Conservation (phyloP, 2,888 invertebrate genomes). For the Microchrysa polita region DNA sequence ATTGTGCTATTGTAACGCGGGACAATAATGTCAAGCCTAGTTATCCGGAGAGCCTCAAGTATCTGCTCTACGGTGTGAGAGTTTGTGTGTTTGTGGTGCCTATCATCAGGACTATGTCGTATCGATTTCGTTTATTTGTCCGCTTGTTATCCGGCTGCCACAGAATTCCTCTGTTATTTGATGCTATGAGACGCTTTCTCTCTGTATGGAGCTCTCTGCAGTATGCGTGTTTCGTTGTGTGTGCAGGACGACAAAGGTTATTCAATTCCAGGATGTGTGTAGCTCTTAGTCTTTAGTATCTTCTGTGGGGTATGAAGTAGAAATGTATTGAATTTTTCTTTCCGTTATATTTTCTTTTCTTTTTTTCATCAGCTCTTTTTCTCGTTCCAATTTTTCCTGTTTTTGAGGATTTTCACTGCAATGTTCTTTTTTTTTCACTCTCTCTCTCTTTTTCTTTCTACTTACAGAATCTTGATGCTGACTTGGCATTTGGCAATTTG, state of each 20-base stretch:
- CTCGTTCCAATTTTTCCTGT: not conserved
- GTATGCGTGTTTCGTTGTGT: too few species aligned
- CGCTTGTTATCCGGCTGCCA: not conserved
- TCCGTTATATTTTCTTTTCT: too few species aligned
- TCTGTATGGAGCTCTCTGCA: not conserved
- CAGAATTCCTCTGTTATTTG: not conserved
- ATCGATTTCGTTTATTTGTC: not conserved
- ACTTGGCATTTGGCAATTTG: conserved; percentile 46
- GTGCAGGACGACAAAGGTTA: not conserved
- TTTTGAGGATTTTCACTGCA: not conserved
- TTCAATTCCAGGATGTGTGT: conserved; percentile 8
- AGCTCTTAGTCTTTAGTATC: not conserved
- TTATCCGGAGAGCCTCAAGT: conserved; percentile 15
- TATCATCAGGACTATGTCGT: not conserved
- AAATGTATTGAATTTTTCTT: conserved; percentile 21
- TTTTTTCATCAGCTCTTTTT: not conserved
- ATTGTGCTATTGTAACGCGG: conserved; percentile 13
- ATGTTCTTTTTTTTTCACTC: conserved; percentile 10
- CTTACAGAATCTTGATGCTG: conserved; percentile 28
- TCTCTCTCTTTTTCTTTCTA: too few species aligned
- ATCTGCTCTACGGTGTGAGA: not conserved
- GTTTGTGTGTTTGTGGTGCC: too few species aligned
- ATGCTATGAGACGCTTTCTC: not conserved
- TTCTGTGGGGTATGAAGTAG: not conserved
- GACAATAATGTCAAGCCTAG: conserved; percentile 29